Conservation (phyloP, 2,113 vertebrate species). For the Gallinago media region DNA sequence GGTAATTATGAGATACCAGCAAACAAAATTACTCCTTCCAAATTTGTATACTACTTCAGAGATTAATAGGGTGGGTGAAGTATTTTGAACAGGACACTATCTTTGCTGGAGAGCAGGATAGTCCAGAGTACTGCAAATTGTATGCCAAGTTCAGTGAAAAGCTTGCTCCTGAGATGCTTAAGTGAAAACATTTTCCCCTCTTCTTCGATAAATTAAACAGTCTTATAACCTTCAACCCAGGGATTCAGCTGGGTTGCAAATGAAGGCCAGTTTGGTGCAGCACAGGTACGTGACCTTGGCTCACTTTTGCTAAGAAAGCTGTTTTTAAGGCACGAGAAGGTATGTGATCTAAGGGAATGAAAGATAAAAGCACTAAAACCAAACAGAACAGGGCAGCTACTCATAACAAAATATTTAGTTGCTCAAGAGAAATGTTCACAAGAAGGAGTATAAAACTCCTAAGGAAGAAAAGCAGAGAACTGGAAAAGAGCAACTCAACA, state of each 20-base stretch:
- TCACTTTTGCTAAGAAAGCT: not conserved
- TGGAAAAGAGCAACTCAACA: not conserved
- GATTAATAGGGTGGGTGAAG: not conserved
- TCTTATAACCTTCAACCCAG: not conserved
- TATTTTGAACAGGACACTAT: not conserved
- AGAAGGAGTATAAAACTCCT: not conserved
- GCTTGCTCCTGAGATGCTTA: not conserved
- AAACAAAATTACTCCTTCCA: not conserved
- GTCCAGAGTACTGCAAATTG: not conserved
- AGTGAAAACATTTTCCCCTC: not conserved
- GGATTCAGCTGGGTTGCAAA: not conserved
- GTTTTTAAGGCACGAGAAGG: not conserved
- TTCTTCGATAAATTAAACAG: not conserved
- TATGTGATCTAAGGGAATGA: not conserved
- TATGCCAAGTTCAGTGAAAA: not conserved
- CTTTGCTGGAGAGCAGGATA: not conserved
- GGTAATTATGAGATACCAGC: not conserved
- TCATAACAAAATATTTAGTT: not conserved
- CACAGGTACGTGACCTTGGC: not conserved
- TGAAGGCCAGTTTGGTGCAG: not conserved
- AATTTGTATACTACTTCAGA: not conserved
- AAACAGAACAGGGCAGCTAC: not conserved
- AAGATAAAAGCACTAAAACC: not conserved
- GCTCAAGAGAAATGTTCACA: not conserved
- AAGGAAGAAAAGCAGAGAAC: not conserved